A percentile compares a stretch with the other conserved stretches of the same genome.
These are phyloP conservation scores for Crenuchus spilurus DNA, from an alignment of 2,797 vertebrate species.

Conservation along the genomic window DNA sequence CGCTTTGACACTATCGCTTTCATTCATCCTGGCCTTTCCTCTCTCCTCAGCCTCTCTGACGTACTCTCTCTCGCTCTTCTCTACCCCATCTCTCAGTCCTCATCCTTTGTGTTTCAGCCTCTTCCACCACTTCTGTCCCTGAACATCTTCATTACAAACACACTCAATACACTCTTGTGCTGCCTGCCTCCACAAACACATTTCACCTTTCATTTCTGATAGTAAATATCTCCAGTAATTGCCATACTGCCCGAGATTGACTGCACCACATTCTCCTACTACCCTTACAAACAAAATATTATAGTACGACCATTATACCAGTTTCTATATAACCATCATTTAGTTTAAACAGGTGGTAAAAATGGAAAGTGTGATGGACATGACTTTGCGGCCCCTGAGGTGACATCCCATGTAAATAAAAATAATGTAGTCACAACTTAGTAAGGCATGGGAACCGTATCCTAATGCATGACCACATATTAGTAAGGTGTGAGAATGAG, in stretches of 20 bases:
- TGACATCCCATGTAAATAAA: too few relatives aligned
- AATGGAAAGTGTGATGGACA: too few relatives aligned
- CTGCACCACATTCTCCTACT: neutral
- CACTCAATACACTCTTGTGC: constrained; percentile 5
- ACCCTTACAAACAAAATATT: too few relatives aligned
- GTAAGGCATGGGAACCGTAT: too few relatives aligned
- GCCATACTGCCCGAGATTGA: constrained; percentile 2
- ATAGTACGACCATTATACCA: too few relatives aligned
- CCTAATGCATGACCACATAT: too few relatives aligned
- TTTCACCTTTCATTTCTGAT: neutral
- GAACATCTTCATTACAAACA: constrained; percentile 17
- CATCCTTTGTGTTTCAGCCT: constrained; percentile 22
- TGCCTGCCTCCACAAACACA: neutral
- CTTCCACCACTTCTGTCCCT: constrained; percentile 19
- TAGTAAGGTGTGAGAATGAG: too few relatives aligned
- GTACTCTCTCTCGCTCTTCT: constrained; percentile 2
- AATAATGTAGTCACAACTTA: too few relatives aligned
- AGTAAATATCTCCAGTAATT: constrained; percentile 1
- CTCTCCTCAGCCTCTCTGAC: constrained; percentile 47
- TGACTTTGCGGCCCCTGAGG: too few relatives aligned
- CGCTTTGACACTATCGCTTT: constrained; percentile 31
- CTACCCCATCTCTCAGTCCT: neutral
- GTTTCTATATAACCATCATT: too few relatives aligned
- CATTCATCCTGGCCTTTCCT: constrained; percentile 37
- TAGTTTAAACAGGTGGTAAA: too few relatives aligned